A percentile compares a stretch with the other conserved stretches of the same genome.
Evolutionary conservation across 2,113 vertebrate genomes (phyloP).

Genomic region (Amazona vittata): DNA sequence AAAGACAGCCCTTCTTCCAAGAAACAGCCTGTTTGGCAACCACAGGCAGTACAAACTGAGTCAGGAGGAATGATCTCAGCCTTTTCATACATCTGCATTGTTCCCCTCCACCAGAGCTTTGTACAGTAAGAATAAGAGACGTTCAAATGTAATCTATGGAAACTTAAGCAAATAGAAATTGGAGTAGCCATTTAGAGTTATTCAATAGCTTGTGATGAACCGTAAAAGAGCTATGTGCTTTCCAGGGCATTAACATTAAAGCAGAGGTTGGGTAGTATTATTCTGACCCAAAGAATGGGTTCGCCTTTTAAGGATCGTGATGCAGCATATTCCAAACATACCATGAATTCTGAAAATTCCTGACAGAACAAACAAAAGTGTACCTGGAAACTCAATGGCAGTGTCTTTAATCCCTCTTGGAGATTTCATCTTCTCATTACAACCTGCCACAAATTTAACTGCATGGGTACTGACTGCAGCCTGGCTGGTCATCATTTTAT

Average conservation of each 20-base stretch:
- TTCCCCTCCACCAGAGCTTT: conserved; percentile 19
- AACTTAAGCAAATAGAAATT: conserved; percentile 22
- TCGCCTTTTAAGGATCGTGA: not conserved
- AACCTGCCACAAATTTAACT: not conserved
- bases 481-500: not conserved
- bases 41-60: conserved; percentile 1
- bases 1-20: not conserved
- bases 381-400: not conserved
- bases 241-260: not conserved
- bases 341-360: not conserved
- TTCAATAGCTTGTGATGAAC: not conserved
- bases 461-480: not conserved
- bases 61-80: conserved; percentile 50
- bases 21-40: conserved; percentile 26
- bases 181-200: not conserved
- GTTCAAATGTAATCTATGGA: conserved; percentile 32
- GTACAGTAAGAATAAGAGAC: not conserved
- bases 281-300: not conserved
- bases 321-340: not conserved
- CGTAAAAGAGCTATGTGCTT: not conserved
- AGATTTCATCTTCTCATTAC: not conserved
- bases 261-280: not conserved
- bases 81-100: not conserved
- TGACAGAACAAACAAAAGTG: not conserved
- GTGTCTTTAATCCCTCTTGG: not conserved